Percentiles rank a stretch among this genome's conserved stretches.
These are phyloP conservation scores for Ptyas mucosa DNA, from an alignment of 2,113 vertebrate genomes.

Conservation along the genomic window DNA sequence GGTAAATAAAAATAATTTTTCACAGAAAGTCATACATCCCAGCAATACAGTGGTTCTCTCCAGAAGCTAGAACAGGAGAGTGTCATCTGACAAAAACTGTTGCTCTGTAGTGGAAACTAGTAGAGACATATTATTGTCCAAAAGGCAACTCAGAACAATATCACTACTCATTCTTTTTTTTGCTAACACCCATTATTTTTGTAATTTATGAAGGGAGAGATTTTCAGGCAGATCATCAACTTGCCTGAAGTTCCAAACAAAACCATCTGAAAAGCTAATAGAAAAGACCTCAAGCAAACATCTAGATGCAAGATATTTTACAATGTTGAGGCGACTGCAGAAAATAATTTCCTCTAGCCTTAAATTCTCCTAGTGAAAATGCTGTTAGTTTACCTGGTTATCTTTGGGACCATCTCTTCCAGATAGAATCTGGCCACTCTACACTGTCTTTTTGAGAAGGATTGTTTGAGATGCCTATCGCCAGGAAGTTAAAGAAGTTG, in stretches of 20 bases:
- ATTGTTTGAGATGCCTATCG: not conserved
- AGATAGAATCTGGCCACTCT: not conserved
- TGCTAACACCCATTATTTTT: not conserved
- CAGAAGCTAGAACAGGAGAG: not conserved
- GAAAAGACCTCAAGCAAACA: not conserved
- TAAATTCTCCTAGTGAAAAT: not conserved
- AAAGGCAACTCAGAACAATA: not conserved
- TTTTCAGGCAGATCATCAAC: not conserved
- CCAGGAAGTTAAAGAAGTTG: not conserved
- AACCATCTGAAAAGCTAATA: not conserved
- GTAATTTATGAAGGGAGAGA: not conserved
- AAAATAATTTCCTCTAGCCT: not conserved
- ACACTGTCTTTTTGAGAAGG: not conserved
- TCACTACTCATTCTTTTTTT: not conserved
- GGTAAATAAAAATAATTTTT: not conserved
- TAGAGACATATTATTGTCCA: not conserved
- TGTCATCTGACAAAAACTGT: not conserved
- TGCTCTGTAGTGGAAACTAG: not conserved
- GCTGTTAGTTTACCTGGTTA: not conserved
- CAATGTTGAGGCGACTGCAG: not conserved
- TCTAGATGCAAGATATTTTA: not conserved
- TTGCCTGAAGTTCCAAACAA: not conserved
- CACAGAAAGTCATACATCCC: not conserved
- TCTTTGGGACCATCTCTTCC: not conserved
- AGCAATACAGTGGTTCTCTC: not conserved